Evolutionary conservation across 2,888 invertebrate species (phyloP).

Genomic region (Ennomos erosarius): DNA sequence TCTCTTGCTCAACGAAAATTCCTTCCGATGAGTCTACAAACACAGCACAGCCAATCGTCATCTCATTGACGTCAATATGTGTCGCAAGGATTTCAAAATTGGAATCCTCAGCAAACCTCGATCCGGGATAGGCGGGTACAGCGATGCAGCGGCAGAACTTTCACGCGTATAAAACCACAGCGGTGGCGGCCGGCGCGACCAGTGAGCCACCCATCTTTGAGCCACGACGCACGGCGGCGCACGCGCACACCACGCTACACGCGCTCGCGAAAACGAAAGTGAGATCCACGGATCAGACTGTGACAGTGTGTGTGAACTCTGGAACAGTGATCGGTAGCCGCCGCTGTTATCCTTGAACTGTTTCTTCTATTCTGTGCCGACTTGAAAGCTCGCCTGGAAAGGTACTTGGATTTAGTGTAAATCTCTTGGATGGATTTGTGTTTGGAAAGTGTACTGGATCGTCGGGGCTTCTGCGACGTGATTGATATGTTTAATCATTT

Average conservation of each 20-base stretch:
- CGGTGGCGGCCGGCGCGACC: conserved; percentile 72
- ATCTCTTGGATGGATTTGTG: conserved; percentile 41
- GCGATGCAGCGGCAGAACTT: conserved; percentile 71
- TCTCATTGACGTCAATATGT: conserved; percentile 55
- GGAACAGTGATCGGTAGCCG: conserved; percentile 81
- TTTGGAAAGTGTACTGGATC: conserved; percentile 30
- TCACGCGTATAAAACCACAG: conserved; percentile 80
- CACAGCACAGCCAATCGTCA: conserved; percentile 14
- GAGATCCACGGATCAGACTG: conserved; percentile 62
- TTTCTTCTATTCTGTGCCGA: conserved; percentile 63
- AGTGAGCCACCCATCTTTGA: conserved; percentile 65
- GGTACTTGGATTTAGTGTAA: conserved; percentile 68
- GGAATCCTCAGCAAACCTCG: conserved; percentile 59
- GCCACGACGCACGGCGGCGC: conserved; percentile 60
- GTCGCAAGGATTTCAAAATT: conserved; percentile 78
- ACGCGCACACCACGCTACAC: conserved; percentile 41
- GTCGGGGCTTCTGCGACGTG: conserved; percentile 10
- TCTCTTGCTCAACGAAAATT: conserved; percentile 17
- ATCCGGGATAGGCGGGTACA: conserved; percentile 75
- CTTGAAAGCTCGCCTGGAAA: conserved; percentile 66
- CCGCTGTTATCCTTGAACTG: conserved; percentile 81
- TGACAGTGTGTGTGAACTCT: conserved; percentile 77
- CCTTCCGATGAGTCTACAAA: conserved; percentile 8
- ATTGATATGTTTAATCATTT: conserved; percentile 9
- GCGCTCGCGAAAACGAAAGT: conserved; percentile 78